Base-by-base conservation (phyloP, 2,113 vertebrate species). In the Labeo rohita region DNA sequence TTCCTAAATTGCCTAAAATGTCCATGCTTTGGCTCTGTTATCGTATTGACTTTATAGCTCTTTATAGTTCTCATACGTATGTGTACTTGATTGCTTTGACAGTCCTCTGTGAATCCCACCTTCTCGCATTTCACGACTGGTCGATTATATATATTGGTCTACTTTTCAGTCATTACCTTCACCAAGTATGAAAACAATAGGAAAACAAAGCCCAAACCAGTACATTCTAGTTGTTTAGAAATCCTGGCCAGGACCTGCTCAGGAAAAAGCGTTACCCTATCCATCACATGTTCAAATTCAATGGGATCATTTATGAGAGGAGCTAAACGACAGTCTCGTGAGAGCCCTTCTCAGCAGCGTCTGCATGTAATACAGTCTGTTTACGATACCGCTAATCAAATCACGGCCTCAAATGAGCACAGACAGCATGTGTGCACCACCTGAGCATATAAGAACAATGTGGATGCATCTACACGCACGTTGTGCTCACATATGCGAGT, bases 211-310 rank as follows among this genome's bases (percentile, higher is more conserved):
- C 21, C 56, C 3, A 59, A 59, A 9, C 18, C 21, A 61, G 56
- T 8, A 61, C 21, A n/a, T 61, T 61, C 21, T n/a, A 9, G 3
- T 18, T 21, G 56, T 59, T n/a, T 59, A n/a, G 16, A 8, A 21
- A n/a, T 61, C 21, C 8, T 9, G 56, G 21, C 18, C 56, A 61
- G 6, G 0, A 3, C 18, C 8, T 8, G 16, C 21, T 21, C 16
- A 2, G 52, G 73, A 80, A 86, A 89, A 87, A 85, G 81, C 89
- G 13, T 72, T 28, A 65, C 56, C 21, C 21, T 59, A n/a, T 61
- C 21, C 56, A 61, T 61, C 56, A n/a, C 23, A 6, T 61, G 34
- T 34, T 23, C 9, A 76, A 43, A 81, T 63, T 45, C 28, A 50
- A 52, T 52, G 45, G 70, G 36, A 50, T 63, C 34, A 86, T 63